Evolutionary conservation across 2,113 vertebrate species (phyloP).

Genomic region (Xiphias gladius): DNA sequence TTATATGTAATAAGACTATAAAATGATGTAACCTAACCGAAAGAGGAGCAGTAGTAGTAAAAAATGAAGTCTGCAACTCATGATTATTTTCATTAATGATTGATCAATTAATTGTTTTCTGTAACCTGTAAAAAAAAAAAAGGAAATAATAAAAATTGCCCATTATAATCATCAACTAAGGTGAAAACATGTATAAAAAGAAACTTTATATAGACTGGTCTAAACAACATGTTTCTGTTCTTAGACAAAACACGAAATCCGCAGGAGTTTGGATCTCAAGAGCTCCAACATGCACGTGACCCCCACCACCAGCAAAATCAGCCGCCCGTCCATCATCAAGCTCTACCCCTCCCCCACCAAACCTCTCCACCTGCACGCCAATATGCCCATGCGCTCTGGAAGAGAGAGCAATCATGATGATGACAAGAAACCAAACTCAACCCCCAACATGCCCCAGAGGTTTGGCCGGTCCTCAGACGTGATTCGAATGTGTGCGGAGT

Average conservation of each 20-base stretch:
- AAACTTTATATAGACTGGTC: background rate
- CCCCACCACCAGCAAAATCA: constrained; percentile 66
- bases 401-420: constrained; percentile 41
- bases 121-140: too few relatives aligned
- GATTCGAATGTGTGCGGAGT: constrained; percentile 47
- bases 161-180: too few relatives aligned
- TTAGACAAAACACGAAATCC: constrained; percentile 62
- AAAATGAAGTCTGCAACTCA: too few relatives aligned
- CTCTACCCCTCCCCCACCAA: constrained; percentile 65
- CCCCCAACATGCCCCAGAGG: constrained; percentile 82
- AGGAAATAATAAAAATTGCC: too few relatives aligned
- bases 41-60: too few relatives aligned
- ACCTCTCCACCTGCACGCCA: constrained; percentile 67
- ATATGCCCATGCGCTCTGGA: constrained; percentile 83
- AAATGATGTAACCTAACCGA: too few relatives aligned
- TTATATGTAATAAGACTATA: too few relatives aligned
- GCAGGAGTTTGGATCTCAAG: constrained; percentile 76
- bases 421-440: constrained; percentile 42
- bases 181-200: background rate
- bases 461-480: constrained; percentile 75
- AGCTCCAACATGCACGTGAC: constrained; percentile 57
- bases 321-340: constrained; percentile 68
- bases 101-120: too few relatives aligned
- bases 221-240: background rate
- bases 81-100: too few relatives aligned